Evolutionary conservation across 2,888 invertebrate species (phyloP).

Genomic region (Schizotus pectinicornis): DNA sequence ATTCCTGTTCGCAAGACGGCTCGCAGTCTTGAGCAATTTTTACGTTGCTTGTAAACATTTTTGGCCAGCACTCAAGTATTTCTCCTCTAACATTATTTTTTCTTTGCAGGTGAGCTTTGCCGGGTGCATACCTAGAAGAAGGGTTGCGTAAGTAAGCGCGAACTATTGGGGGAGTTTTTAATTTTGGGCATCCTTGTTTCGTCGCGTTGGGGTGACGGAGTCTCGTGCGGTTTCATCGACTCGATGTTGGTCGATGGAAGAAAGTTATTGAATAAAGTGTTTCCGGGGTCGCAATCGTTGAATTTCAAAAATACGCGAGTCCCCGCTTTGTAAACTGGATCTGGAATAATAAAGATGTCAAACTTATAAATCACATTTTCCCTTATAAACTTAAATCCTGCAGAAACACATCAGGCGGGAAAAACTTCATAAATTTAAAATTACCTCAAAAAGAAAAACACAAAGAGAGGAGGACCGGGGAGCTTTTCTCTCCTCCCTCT

Average conservation of each 20-base stretch:
- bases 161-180: background rate
- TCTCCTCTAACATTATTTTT: background rate
- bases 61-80: background rate
- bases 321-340: constrained; percentile 35
- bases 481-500: constrained; percentile 19
- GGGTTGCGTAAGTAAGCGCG: background rate
- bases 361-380: constrained; percentile 45
- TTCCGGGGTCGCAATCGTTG: constrained; percentile 31
- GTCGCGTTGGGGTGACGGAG: too few relatives aligned
- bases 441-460: constrained; percentile 40
- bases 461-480: constrained; percentile 33
- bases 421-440: constrained; percentile 43
- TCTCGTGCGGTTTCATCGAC: too few relatives aligned
- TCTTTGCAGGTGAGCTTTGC: constrained; percentile 11
- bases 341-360: constrained; percentile 39
- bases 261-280: constrained; percentile 33
- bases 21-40: too few relatives aligned
- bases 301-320: constrained; percentile 34
- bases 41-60: background rate
- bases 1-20: background rate
- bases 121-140: background rate
- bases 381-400: constrained; percentile 38
- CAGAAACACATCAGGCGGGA: constrained; percentile 34
- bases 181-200: too few relatives aligned
- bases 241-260: constrained; percentile 17